Evolutionary conservation across 2,888 invertebrate species (phyloP), one percentile per base, ranked within the genome.

Genomic region (Trissolcus brochymenae): DNA sequence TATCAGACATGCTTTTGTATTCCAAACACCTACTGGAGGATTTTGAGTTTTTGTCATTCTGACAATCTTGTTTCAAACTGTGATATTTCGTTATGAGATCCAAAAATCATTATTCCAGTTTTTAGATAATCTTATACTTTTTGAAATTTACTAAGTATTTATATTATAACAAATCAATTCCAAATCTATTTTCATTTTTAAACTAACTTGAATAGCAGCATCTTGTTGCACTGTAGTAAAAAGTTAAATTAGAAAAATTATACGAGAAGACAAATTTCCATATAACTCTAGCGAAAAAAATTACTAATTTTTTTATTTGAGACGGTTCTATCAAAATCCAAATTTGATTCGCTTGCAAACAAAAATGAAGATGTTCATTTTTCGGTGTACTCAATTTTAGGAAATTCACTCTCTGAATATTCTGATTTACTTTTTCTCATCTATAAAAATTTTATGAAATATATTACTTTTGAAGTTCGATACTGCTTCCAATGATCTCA

Each of bases 1-100:
- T 66, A 40, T 71, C 76, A 1, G 71, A 72, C 19, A 16, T 57
- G 50, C 67, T 72, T 2, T 61, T 59, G 25, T 25, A 72, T 14
- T 76, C 67, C 6, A 66, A 71, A 29, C 41, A 56, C 35, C 53
- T 43, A 55, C 55, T 70, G 11, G 41, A 21, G 9, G 61, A 66
- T n/a, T 59, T 59, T 4, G 40, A 55, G 25, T 19, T 17, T 0
- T 9, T 54, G 14, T 25, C 19, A 59, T 35, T 25, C 53, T 17
- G 50, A 14, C 13, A 46, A 25, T 61, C 35, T 17, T 55, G 21
- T 49, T 61, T 68, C 0, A n/a, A 16, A 54, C 56, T 55, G 4
- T 29, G 6, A 19, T 9, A 65, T 14, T 65, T 50, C 9, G 66
- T 25, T 43, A 46, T 9, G 14, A 19, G 3, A 25, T 68, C 46